A percentile compares a stretch with the other conserved stretches of the same genome.
phyloP scores from a whole-genome alignment of 2,797 vertebrate genomes.

The Propithecus perrieri region DNA sequence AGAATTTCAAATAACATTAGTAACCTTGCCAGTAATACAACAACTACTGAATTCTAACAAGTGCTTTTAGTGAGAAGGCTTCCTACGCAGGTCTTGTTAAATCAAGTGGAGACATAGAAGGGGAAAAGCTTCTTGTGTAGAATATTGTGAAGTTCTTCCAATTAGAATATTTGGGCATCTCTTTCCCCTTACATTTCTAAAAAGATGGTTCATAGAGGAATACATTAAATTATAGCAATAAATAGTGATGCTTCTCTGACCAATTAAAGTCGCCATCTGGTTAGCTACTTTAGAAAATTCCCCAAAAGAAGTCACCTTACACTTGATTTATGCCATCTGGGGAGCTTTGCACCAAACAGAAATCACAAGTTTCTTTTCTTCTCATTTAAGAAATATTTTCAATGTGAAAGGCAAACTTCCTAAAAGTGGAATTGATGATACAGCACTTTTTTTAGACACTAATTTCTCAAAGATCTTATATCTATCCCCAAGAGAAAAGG shows the following conservation, averaged over 20 bases:
- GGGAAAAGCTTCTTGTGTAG: not conserved
- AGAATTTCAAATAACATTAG: conserved; percentile 15
- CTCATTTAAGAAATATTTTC: conserved; percentile 34
- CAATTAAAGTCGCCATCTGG: conserved; percentile 72
- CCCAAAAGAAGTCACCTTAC: conserved; percentile 58
- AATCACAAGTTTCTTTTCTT: not conserved
- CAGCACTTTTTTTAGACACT: not conserved
- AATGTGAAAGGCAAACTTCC: not conserved
- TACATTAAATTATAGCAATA: conserved; percentile 65
- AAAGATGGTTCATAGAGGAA: conserved; percentile 55
- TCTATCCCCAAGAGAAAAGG: not conserved
- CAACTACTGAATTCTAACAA: not conserved
- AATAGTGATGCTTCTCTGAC: conserved; percentile 52
- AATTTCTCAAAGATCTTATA: conserved; percentile 25
- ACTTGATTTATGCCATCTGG: conserved; percentile 50
- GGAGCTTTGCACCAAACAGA: conserved; percentile 3
- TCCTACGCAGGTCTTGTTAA: not conserved
- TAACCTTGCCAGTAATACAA: not conserved
- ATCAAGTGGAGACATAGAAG: not conserved
- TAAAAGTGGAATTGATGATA: conserved; percentile 15
- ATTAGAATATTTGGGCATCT: not conserved
- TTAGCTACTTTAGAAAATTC: conserved; percentile 54
- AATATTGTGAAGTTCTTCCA: conserved; percentile 21
- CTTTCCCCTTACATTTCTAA: conserved; percentile 18
- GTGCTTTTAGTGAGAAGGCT: not conserved